phyloP scores from a whole-genome alignment of 2,113 vertebrate species.

The Malurus alboscapulatus region DNA sequence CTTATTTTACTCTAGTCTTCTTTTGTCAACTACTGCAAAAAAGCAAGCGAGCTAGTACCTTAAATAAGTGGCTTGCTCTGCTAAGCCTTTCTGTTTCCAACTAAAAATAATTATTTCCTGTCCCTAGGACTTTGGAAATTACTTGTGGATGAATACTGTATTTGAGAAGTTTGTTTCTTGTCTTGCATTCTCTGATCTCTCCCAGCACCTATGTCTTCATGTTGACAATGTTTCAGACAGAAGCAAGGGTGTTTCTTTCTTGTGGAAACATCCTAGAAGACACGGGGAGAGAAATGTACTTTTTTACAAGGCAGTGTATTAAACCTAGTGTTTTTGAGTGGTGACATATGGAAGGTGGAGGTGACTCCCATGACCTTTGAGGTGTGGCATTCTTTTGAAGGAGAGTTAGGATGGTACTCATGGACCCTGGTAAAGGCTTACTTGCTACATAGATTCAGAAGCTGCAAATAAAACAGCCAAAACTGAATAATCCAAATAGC shows the following conservation, averaged over 20 bases:
- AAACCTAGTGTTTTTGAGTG: neutral
- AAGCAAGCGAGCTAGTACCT: neutral
- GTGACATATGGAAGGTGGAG: neutral
- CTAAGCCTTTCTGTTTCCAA: neutral
- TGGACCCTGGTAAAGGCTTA: neutral
- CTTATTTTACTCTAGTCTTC: neutral
- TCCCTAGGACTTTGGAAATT: neutral
- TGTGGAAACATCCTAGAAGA: neutral
- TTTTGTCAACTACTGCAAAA: neutral
- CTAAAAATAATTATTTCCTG: neutral
- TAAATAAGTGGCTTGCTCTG: neutral
- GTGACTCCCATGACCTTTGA: neutral
- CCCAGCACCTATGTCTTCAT: neutral
- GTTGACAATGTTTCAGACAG: neutral
- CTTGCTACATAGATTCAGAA: neutral
- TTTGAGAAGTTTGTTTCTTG: neutral
- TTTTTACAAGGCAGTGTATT: neutral
- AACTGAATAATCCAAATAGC: neutral
- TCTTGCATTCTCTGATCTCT: fast-evolving
- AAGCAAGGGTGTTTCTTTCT: neutral
- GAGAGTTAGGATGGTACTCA: neutral
- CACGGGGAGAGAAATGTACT: neutral
- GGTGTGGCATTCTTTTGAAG: neutral
- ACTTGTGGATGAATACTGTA: neutral
- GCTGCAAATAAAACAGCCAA: neutral